Percentiles rank a stretch among this genome's conserved stretches.
Evolutionary conservation across 1,140 invertebrate genomes (phyloP).

Genomic region (Drosophila athabasca): DNA sequence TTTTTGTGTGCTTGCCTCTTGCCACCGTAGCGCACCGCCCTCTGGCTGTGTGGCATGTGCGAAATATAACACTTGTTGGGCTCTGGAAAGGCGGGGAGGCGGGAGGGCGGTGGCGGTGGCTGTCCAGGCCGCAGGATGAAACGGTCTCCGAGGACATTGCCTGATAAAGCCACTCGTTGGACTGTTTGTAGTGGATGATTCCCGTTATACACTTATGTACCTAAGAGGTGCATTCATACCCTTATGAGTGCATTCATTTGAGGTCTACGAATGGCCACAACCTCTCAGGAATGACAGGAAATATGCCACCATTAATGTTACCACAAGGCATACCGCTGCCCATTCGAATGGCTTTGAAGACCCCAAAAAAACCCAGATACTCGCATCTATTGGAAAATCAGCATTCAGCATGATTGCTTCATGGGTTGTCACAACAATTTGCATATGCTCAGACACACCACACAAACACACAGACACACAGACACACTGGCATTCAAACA

Average conservation of each 20-base stretch:
- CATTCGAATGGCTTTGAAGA: too few species aligned
- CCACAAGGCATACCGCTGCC: too few species aligned
- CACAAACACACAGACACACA: neutral
- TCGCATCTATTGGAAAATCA: too few species aligned
- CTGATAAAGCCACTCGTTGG: slow-evolving; percentile 35
- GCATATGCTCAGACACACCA: slow-evolving; percentile 42
- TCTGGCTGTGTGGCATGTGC: slow-evolving; percentile 36
- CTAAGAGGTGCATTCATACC: too few species aligned
- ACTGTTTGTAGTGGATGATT: slow-evolving; percentile 31
- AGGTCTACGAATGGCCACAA: too few species aligned
- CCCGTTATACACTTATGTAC: neutral
- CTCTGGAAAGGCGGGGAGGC: too few species aligned
- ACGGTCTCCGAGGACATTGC: slow-evolving; percentile 42
- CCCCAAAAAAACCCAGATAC: too few species aligned
- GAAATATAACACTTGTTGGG: slow-evolving; percentile 42
- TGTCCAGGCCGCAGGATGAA: slow-evolving; percentile 43
- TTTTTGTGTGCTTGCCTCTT: slow-evolving; percentile 8
- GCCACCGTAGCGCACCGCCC: neutral
- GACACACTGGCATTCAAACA: neutral
- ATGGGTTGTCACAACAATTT: slow-evolving; percentile 43
- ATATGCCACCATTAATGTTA: too few species aligned
- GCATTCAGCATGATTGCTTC: slow-evolving; percentile 44
- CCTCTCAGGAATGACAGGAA: too few species aligned
- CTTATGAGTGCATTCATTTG: too few species aligned
- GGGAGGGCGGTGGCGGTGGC: neutral